A percentile compares a stretch with the other conserved stretches of the same genome.
Conservation (phyloP, 1,140 invertebrate species). For the Drosophila sp. region DNA sequence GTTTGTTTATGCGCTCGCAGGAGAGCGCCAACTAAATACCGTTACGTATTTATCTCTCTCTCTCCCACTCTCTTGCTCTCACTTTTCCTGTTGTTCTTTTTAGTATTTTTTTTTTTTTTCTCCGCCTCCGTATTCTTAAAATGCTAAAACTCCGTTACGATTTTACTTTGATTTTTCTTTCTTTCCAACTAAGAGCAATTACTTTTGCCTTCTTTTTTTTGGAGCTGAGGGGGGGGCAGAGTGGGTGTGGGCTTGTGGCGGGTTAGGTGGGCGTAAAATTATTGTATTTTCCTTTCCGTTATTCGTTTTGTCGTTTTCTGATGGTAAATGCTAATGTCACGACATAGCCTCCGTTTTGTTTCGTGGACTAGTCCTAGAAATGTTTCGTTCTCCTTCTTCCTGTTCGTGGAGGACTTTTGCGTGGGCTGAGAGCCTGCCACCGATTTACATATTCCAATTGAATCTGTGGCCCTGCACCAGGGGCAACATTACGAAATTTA, state of each 20-base stretch:
- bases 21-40: slow-evolving; percentile 42
- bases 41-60: slow-evolving; percentile 69
- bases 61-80: slow-evolving; percentile 5
- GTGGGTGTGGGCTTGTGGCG: neutral
- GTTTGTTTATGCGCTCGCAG: slow-evolving; percentile 44
- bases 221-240: neutral
- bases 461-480: slow-evolving; percentile 46
- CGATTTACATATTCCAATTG: slow-evolving; percentile 32
- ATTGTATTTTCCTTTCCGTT: slow-evolving; percentile 5
- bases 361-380: slow-evolving; percentile 12
- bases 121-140: slow-evolving; percentile 16
- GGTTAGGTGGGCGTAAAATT: neutral
- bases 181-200: slow-evolving; percentile 8
- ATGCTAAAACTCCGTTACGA: slow-evolving; percentile 11
- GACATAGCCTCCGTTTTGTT: slow-evolving; percentile 42
- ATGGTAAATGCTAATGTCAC: slow-evolving; percentile 10
- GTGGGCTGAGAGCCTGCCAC: neutral
- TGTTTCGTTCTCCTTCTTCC: neutral
- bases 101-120: slow-evolving; percentile 51
- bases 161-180: slow-evolving; percentile 9
- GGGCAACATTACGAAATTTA: slow-evolving; percentile 60
- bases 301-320: neutral
- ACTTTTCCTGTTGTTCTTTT: slow-evolving; percentile 29
- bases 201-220: neutral
- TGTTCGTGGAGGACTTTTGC: slow-evolving; percentile 1